Percentiles rank a stretch among this genome's conserved stretches.
Conservation (phyloP, 1,140 invertebrate species). For the Tetramorium alpestre region DNA sequence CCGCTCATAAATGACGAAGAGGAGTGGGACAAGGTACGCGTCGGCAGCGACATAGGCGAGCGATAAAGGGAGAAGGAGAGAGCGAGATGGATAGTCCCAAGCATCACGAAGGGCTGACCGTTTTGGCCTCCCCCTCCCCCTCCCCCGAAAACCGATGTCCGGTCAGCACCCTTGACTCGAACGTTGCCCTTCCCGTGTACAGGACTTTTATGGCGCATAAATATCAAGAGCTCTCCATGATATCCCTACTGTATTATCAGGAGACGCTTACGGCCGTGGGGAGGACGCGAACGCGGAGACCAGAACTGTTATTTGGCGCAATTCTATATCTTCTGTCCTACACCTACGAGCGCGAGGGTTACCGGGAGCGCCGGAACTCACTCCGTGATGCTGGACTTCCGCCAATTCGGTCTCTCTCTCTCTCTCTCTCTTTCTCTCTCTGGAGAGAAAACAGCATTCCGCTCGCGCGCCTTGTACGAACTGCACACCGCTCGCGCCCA, state of each 20-base stretch:
- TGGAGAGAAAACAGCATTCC: slow-evolving; percentile 37
- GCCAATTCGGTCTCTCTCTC: slow-evolving; percentile 66
- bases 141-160: slow-evolving; percentile 81
- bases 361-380: slow-evolving; percentile 51
- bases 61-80: slow-evolving; percentile 53
- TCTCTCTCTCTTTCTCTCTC: background rate
- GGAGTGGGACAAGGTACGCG: slow-evolving; percentile 49
- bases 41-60: slow-evolving; percentile 20
- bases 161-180: slow-evolving; percentile 82
- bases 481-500: slow-evolving; percentile 29
- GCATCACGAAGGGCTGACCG: slow-evolving; percentile 66
- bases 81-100: slow-evolving; percentile 38
- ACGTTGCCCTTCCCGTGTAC: slow-evolving; percentile 77
- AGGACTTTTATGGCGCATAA: slow-evolving; percentile 85
- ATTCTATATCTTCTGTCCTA: slow-evolving; percentile 74
- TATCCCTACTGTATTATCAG: slow-evolving; percentile 84
- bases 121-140: slow-evolving; percentile 77
- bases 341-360: slow-evolving; percentile 58
- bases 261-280: slow-evolving; percentile 75
- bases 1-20: slow-evolving; percentile 77
- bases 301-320: slow-evolving; percentile 76
- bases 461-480: slow-evolving; percentile 27
- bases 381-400: slow-evolving; percentile 68
- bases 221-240: slow-evolving; percentile 84
- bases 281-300: slow-evolving; percentile 9